Base-by-base conservation (phyloP, 2,888 invertebrate species). In the Polietes domitor region DNA sequence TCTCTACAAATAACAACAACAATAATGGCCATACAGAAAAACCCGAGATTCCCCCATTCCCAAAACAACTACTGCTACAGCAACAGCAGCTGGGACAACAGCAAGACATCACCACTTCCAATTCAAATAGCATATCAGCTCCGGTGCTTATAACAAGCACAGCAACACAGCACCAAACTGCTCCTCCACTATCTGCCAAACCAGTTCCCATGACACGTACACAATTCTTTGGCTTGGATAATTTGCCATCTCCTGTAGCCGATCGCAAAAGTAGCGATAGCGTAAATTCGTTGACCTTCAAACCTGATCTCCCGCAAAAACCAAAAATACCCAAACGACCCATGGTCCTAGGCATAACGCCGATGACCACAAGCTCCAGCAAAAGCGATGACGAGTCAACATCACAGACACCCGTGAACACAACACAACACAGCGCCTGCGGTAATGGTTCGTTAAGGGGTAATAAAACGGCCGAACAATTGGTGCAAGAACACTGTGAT, bases 281-380 rank as follows among this genome's bases (percentile, higher is more conserved):
- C 80, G 87, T 90, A 32, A 87, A 87, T 41, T 89, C 90, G 74
- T 86, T 90, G 19, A 87, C 88, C 28, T 81, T 90, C 1, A 90
- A 91, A 82, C 89, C 91, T 15, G 92, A 93, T 81, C 88, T 92
- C 32, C 91, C 92, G 37, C 93, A 94, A 89, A 97, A 97, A 92
- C 97, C 97, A 6, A 96, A 95, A 72, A 94, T 97, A 86, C 97
- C 97, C 71, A 96, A 96, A 91, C 94, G 97, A 77, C 97, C 97
- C 4, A 81, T 87, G 50, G 89, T 86, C 12, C 83, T 90, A 63
- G 83, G 85, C 47, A n/a, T 47, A 47, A 86, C 87, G 7, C 68
- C 78, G 1, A 68, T 82, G 6, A 78, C 70, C 0, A 63, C 68
- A 21, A 55, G 50, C 24, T 73, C 77, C 6, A 41, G 41, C n/a